Evolutionary conservation across 2,113 vertebrate species (phyloP), one percentile per base, ranked within the genome.

Genomic region (Neomonachus schauinslandi): DNA sequence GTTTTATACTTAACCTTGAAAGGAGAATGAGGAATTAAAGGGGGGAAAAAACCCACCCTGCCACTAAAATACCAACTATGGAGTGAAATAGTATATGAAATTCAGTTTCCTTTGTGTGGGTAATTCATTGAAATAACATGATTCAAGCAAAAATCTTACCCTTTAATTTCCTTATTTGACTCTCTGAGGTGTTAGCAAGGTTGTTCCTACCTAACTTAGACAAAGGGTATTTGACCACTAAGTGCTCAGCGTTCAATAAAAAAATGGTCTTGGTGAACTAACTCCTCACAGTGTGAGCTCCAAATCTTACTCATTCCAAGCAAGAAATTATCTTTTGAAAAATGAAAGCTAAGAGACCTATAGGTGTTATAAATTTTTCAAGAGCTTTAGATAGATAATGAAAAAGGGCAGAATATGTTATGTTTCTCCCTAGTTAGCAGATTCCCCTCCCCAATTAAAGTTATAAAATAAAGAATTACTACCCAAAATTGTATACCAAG

Each of bases 151-250:
- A 82, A 46, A 26, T 24, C 11, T 22, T 42, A 36, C 21, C 61
- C 76, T 79, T 87, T 74, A 39, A 87, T 65, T 63, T 51, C 18
- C 72, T 95, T 46, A 61, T 49, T 80, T 76, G 63, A 81, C 11
- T 55, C 63, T 61, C 51, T 4, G 53, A 79, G 33, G 46, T 92
- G 84, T 96, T 91, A 67, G 89, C 95, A 98, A 98, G 98, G 97
- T 98, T 95, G 81, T 94, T 83, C 28, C 82, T 96, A 91, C 91
- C 59, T 97, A 92, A 96, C 97, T 97, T 42, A 96, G 91, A 96
- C 61, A 97, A 93, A 98, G 74, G 74, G 42, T 98, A 90, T 98
- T 92, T 97, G 89, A 98, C 92, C 97, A 39, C 97, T 98, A 95
- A 94, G 97, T 98, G 95, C 89, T 98, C 97, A 88, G 95, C 90